Conservation (phyloP, 2,888 invertebrate genomes). For the Embidobia sp. region DNA sequence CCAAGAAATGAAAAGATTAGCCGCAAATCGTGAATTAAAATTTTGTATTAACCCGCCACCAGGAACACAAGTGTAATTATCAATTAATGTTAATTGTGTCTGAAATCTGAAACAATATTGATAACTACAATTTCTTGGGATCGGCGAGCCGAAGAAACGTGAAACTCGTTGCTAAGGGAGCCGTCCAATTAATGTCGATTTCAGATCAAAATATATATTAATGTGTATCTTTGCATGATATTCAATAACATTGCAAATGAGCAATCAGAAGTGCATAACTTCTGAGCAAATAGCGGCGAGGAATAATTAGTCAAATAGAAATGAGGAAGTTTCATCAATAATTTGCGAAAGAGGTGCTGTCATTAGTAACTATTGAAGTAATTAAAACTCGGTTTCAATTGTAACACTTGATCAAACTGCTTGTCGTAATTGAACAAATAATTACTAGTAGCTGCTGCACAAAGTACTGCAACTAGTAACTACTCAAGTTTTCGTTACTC, state of each 20-base stretch:
- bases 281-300: conserved; percentile 34
- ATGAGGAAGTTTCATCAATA: conserved; percentile 63
- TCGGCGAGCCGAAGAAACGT: too few relatives aligned
- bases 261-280: conserved; percentile 55
- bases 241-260: conserved; percentile 51
- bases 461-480: conserved; percentile 57
- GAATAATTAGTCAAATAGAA: conserved; percentile 61
- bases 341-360: conserved; percentile 59
- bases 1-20: too few relatives aligned
- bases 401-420: conserved; percentile 64
- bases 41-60: too few relatives aligned
- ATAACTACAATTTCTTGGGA: too few relatives aligned
- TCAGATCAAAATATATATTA: conserved; percentile 14
- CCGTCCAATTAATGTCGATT: conserved; percentile 14
- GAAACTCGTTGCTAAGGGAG: too few relatives aligned
- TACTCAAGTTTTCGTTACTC: conserved; percentile 55
- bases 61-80: too few relatives aligned
- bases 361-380: conserved; percentile 61
- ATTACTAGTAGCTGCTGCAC: conserved; percentile 56
- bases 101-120: too few relatives aligned
- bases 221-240: conserved; percentile 27
- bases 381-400: conserved; percentile 61
- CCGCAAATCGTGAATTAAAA: too few relatives aligned
- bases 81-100: too few relatives aligned
- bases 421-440: conserved; percentile 64